Base-by-base conservation (phyloP, 2,888 invertebrate species). In the Epinotia ramella region DNA sequence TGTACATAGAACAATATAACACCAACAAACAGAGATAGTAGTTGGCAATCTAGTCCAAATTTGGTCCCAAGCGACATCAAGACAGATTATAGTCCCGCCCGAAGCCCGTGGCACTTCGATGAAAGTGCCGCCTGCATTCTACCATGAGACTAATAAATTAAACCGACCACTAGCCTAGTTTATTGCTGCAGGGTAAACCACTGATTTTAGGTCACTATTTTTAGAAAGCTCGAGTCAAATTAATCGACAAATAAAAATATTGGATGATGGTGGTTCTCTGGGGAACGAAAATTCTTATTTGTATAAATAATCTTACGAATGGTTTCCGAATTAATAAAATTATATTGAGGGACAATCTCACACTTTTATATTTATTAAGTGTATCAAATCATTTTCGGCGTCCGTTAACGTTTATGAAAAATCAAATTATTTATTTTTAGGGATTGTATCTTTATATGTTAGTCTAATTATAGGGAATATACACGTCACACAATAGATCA, bases 111-210 rank as follows among this genome's bases (percentile, higher is more conserved):
- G 84, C 83, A 85, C 86, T 85, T 79, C 84, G 84, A 80, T 81
- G 82, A 86, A 53, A 85, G 84, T 85, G 85, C 78, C 81, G 80
- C 82, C 81, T 82, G 82, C 82, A 81, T 83, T 85, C 80, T 81
- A 80, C 81, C 81, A 81, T 77, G 71, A 80, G 79, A 78, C 64
- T 65, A 60, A 62, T 66, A 70, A 77, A 77, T 70, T 73, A 67
- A 69, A 72, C 67, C 49, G 40, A 49, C 73, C 73, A 67, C 60
- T 73, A 67, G 67, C 60, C 60, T 73, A 28, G 60, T 73, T 73
- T 59, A 63, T 49, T 44, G 53, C 73, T 60, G 53, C 59, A 12
- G 60, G 66, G 69, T 44, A 33, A 62, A 73, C 24, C 65, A 59
- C 59, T 57, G 69, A 64, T 73, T 69, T 68, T 60, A 53, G n/a